Evolutionary conservation across 2,113 vertebrate genomes (phyloP), one percentile per base, ranked within the genome.

Genomic region (Egretta garzetta): DNA sequence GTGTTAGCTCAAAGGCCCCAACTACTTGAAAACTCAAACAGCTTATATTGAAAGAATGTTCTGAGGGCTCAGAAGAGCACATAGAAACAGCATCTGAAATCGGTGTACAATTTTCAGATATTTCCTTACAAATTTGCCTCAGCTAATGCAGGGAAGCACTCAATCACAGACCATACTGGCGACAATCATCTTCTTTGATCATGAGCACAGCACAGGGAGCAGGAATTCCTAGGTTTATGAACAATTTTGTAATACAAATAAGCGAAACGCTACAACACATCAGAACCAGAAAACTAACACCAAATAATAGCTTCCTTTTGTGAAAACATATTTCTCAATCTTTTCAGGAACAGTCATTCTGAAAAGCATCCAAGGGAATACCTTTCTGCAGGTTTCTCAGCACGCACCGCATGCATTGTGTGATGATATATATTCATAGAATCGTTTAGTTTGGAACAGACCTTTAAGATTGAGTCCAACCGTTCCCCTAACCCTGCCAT

Each of bases 241-340:
- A 15, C 23, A 30, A 15, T 8, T 81, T 22, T 47, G 47, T 15
- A 86, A 86, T 4, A 74, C 4, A 82, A 91, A 67, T 1, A 62
- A 4, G 13, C 4, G 43, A 58, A 77, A 47, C 28, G 7, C 16
- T 2, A 2, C 21, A 20, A 26, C 33, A 3, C 30, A 27, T 2
- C 39, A 33, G 27, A 39, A 9, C 4, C 20, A 17, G 18, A 30
- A 12, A n/a, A 9, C 20, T 5, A 27, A 28, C 55, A 32, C 13
- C 35, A 35, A 81, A 32, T 0, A 53, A 22, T 1, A 70, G 63
- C 66, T 82, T 8, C 73, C n/a, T 35, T 41, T 9, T 6, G 7
- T 12, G 12, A 6, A 64, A 86, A 26, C 10, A 0, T 3, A n/a
- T 4, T 35, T 11, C 41, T 32, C 47, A 1, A 2, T 0, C 26